Percentiles rank a stretch among this genome's conserved stretches.
Evolutionary conservation across 2,113 vertebrate species (phyloP).

Genomic region (Xenus cinereus): DNA sequence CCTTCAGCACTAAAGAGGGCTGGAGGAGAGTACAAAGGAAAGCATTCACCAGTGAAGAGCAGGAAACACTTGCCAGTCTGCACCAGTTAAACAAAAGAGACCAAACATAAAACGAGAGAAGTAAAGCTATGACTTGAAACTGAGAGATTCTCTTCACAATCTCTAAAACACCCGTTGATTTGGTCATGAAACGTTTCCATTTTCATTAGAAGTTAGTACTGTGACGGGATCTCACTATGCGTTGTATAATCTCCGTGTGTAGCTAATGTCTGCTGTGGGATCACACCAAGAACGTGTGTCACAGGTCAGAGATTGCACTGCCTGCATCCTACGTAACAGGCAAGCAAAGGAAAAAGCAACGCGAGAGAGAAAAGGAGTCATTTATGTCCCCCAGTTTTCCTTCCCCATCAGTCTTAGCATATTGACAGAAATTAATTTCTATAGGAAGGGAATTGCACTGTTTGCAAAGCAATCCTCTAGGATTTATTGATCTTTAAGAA

Average conservation of each 20-base stretch:
- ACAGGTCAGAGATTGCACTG: neutral
- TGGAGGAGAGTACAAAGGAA: conserved; percentile 25
- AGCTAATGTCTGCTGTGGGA: neutral
- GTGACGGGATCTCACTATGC: neutral
- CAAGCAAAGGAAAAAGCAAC: neutral
- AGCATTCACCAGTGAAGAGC: conserved; percentile 23
- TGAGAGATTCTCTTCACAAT: neutral
- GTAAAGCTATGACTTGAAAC: conserved; percentile 1
- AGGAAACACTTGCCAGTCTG: conserved; percentile 5
- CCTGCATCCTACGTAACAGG: neutral
- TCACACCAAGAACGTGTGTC: neutral
- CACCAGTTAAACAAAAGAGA: conserved; percentile 18
- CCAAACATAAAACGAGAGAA: conserved; percentile 11
- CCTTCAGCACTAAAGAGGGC: conserved; percentile 3
- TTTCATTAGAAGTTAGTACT: neutral
- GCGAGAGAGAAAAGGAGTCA: neutral
- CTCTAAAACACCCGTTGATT: conserved; percentile 8
- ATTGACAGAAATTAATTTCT: conserved; percentile 48
- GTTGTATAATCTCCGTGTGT: neutral
- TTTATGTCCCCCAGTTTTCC: neutral
- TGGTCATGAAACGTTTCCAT: neutral
- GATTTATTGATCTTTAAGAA: conserved; percentile 74
- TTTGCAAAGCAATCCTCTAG: conserved; percentile 62
- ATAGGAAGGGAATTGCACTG: conserved; percentile 34
- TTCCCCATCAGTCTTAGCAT: neutral